Percentiles rank a stretch among this genome's conserved stretches.
Conservation (phyloP, 23 tunicate genomes). For the Halocynthia aurantium region DNA sequence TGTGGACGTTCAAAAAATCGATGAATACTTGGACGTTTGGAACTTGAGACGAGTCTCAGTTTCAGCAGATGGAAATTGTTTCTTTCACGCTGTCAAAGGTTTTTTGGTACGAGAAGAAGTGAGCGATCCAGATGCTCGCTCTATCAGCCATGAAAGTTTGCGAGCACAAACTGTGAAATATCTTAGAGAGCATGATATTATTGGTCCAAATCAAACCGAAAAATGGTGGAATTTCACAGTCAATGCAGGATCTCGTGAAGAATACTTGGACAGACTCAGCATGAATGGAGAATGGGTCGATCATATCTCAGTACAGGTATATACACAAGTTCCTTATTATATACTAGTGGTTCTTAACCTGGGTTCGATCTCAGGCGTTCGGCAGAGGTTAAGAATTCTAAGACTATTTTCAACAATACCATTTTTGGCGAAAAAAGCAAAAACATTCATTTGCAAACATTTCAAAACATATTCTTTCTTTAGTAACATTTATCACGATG, state of each 20-base stretch:
- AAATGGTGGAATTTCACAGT: slow-evolving; percentile 22
- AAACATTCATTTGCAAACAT: too few relatives aligned
- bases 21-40: background rate
- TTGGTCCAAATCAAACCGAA: slow-evolving; percentile 21
- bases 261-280: slow-evolving; percentile 31
- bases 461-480: too few relatives aligned
- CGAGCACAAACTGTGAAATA: slow-evolving; percentile 28
- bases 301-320: slow-evolving; percentile 32
- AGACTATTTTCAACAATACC: too few relatives aligned
- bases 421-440: too few relatives aligned
- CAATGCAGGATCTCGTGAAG: slow-evolving; percentile 25
- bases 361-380: background rate
- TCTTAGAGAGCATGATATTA: slow-evolving; percentile 18
- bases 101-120: slow-evolving; percentile 10
- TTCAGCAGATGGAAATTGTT: slow-evolving; percentile 46
- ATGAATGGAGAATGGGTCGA: slow-evolving; percentile 32
- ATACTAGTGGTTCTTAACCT: background rate
- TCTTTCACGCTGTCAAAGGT: slow-evolving; percentile 41
- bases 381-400: too few relatives aligned
- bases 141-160: background rate
- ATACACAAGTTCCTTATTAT: too few relatives aligned
- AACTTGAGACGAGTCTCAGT: slow-evolving; percentile 22
- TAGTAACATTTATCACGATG: too few relatives aligned
- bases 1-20: slow-evolving; percentile 11
- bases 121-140: background rate